These are phyloP conservation scores for Lasioglossum zephyrum DNA, from an alignment of 2,888 invertebrate species.

Conservation along the genomic window DNA sequence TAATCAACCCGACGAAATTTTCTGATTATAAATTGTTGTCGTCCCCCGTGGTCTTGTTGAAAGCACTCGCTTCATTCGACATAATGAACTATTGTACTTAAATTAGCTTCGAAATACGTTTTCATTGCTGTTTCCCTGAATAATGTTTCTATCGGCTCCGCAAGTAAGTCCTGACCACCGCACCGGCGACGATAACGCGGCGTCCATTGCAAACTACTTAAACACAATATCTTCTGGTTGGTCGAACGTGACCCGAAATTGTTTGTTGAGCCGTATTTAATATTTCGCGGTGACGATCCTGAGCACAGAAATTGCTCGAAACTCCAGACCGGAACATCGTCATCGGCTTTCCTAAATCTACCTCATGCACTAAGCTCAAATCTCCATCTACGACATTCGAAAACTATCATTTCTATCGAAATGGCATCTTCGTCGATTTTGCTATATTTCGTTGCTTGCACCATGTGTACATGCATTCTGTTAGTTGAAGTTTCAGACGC, in stretches of 20 bases:
- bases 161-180: neutral
- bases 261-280: neutral
- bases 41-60: neutral
- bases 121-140: neutral
- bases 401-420: neutral
- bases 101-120: neutral
- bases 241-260: neutral
- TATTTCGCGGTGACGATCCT: neutral
- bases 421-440: neutral
- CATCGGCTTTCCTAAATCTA: neutral
- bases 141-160: neutral
- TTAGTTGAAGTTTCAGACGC: too few relatives aligned
- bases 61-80: neutral
- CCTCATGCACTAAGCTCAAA: neutral
- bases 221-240: neutral
- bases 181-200: neutral
- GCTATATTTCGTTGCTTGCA: neutral
- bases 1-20: too few relatives aligned
- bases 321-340: neutral
- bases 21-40: neutral
- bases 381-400: neutral
- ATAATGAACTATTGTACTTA: constrained; percentile 1
- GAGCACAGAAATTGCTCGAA: neutral
- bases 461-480: too few relatives aligned
- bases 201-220: neutral